Evolutionary conservation across 2,888 invertebrate genomes (phyloP).

Genomic region (Zygaena filipendulae): DNA sequence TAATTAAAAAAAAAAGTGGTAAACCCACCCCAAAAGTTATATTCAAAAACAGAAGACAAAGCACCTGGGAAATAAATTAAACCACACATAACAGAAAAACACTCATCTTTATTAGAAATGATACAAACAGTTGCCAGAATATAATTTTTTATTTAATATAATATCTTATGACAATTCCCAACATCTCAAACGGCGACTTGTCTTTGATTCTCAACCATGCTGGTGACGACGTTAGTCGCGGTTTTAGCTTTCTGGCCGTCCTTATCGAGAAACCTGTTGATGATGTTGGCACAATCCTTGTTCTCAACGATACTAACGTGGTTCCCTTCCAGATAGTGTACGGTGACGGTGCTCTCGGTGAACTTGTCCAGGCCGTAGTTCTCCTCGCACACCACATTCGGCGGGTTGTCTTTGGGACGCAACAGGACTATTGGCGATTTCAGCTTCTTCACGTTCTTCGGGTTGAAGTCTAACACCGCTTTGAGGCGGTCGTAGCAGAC

Average conservation of each 20-base stretch:
- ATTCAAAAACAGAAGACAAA: too few relatives aligned
- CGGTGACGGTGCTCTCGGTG: slow-evolving; percentile 64
- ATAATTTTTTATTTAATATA: too few relatives aligned
- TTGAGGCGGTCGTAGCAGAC: slow-evolving; percentile 63
- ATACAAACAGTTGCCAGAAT: too few relatives aligned
- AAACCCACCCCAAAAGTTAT: too few relatives aligned
- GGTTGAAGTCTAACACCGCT: slow-evolving; percentile 55
- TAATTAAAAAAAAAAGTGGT: too few relatives aligned
- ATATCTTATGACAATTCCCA: too few relatives aligned
- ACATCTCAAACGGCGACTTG: too few relatives aligned
- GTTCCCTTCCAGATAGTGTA: slow-evolving; percentile 77
- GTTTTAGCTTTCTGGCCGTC: slow-evolving; percentile 28
- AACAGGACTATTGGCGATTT: slow-evolving; percentile 70
- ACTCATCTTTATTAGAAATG: too few relatives aligned
- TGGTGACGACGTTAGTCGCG: slow-evolving; percentile 36
- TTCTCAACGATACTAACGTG: slow-evolving; percentile 77
- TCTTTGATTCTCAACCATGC: slow-evolving; percentile 43
- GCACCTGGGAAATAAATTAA: too few relatives aligned
- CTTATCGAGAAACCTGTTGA: slow-evolving; percentile 50
- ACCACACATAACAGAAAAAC: too few relatives aligned
- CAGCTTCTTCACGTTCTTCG: slow-evolving; percentile 51
- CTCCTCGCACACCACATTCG: slow-evolving; percentile 63
- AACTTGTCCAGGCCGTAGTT: slow-evolving; percentile 74
- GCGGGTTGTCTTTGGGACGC: slow-evolving; percentile 69
- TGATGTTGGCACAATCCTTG: slow-evolving; percentile 70